A percentile compares a stretch with the other conserved stretches of the same genome.
Evolutionary conservation across 2,797 vertebrate species (phyloP).

Genomic region (Bovichtus variegatus): DNA sequence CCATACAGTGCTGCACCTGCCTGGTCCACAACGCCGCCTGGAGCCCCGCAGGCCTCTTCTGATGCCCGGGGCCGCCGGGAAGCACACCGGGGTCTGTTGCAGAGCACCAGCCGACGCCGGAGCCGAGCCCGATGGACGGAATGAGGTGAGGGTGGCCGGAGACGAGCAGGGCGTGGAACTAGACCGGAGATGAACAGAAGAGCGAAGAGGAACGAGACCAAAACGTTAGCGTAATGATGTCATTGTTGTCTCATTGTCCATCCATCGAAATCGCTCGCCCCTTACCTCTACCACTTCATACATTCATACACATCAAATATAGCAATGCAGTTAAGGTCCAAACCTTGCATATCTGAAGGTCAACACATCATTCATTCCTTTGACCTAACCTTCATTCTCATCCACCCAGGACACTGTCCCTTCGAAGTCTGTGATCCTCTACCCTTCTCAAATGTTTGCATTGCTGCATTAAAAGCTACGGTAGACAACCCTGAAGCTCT

Average conservation of each 20-base stretch:
- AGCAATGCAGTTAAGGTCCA: neutral
- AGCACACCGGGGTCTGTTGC: conserved; percentile 5
- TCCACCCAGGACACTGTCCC: neutral
- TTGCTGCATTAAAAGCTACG: neutral
- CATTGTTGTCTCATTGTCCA: conserved; percentile 32
- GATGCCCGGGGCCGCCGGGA: conserved; percentile 70
- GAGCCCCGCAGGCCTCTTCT: conserved; percentile 93
- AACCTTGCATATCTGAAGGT: neutral
- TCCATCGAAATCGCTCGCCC: neutral
- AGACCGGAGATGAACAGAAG: conserved; percentile 22
- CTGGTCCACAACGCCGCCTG: conserved; percentile 94
- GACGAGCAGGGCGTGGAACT: conserved; percentile 91
- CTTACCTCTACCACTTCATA: conserved; percentile 8
- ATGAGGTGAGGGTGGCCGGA: conserved; percentile 86
- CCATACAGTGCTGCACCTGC: conserved; percentile 98
- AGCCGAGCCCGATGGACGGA: conserved; percentile 71
- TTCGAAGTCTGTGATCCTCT: conserved; percentile 5
- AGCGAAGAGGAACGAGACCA: conserved; percentile 51
- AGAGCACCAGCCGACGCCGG: conserved; percentile 33
- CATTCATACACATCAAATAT: neutral
- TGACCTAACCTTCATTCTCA: neutral
- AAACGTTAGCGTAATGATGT: conserved; percentile 66
- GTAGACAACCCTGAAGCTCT: conserved; percentile 1
- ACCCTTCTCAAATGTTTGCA: conserved; percentile 3
- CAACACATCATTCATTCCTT: neutral